Base-by-base conservation (phyloP, 2,113 vertebrate species). In the Loxodonta africana region DNA sequence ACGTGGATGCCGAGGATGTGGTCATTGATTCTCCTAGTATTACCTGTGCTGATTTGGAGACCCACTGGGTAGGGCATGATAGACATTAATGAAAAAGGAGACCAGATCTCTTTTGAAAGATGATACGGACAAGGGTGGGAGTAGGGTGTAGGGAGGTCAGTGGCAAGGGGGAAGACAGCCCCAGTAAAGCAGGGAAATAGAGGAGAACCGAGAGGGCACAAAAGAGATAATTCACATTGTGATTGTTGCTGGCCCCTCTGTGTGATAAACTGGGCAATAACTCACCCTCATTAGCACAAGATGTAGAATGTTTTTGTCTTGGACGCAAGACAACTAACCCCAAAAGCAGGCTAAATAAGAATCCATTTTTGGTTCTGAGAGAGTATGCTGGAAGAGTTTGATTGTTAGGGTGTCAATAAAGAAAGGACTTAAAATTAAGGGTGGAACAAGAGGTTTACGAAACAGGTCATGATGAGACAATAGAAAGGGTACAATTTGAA, bases 351-450 rank as follows among this genome's bases (percentile, higher is more conserved):
- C 17, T 86, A 46, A 46, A 71, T 11, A 73, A 37, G 44, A 73
- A 63, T 25, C 25, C 18, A 44, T 12, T 25, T 96, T 88, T 88
- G 41, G 44, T 33, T 94, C 41, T 33, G 28, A 46, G 84, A 15
- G 6, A 78, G n/a, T 73, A 17, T 57, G 15, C 69, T 77, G 73
- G 57, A 84, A 9, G 15, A 30, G 46, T 23, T 53, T 90, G 60
- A 67, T 73, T 95, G 95, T 91, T 87, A 88, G 33, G 5, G 48
- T 51, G 83, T 89, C n/a, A 85, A 15, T 93, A 2, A 78, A 80
- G n/a, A 84, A 83, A 81, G 25, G n/a, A 85, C 93, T 25, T 30
- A 87, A 90, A 60, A 83, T 63, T 86, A 71, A 60, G 51, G 90
- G 65, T 25, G 76, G 46, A 95, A 46, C 1, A 60, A 37, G 25